Conservation (phyloP, 1,140 invertebrate species). For the Asobara japonica region DNA sequence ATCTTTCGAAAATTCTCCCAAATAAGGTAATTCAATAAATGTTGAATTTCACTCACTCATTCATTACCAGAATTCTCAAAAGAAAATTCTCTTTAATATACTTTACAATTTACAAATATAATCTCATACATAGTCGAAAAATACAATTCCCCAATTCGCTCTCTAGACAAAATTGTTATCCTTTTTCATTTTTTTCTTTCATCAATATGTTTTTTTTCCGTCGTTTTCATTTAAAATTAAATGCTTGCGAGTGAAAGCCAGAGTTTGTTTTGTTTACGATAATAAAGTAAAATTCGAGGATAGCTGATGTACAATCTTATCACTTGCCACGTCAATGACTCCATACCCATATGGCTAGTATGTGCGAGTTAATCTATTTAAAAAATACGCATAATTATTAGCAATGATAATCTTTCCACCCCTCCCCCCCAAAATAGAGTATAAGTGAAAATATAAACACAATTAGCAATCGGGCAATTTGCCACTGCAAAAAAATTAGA, state of each 20-base stretch:
- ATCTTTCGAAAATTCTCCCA: not conserved
- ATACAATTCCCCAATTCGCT: constrained; percentile 52
- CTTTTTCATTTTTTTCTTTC: too few species aligned
- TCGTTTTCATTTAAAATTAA: constrained; percentile 19
- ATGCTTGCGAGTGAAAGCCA: not conserved
- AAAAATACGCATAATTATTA: not conserved
- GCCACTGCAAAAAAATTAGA: too few species aligned
- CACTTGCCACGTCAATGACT: not conserved
- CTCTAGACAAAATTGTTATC: constrained; percentile 24
- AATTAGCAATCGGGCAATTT: too few species aligned
- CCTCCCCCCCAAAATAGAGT: too few species aligned
- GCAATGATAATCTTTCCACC: not conserved
- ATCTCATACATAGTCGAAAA: constrained; percentile 59
- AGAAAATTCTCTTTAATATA: constrained; percentile 39
- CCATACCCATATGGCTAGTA: not conserved
- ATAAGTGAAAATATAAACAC: too few species aligned
- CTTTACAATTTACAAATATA: constrained; percentile 65
- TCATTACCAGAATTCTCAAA: not conserved
- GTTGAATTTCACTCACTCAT: not conserved
- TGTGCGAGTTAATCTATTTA: not conserved
- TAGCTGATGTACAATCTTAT: not conserved
- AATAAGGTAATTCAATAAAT: not conserved
- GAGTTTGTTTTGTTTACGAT: not conserved
- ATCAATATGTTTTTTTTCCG: constrained; percentile 16
- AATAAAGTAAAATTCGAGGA: not conserved